A percentile compares a stretch with the other conserved stretches of the same genome.
phyloP scores from a whole-genome alignment of 2,888 invertebrate species.

The Plebejus anna region DNA sequence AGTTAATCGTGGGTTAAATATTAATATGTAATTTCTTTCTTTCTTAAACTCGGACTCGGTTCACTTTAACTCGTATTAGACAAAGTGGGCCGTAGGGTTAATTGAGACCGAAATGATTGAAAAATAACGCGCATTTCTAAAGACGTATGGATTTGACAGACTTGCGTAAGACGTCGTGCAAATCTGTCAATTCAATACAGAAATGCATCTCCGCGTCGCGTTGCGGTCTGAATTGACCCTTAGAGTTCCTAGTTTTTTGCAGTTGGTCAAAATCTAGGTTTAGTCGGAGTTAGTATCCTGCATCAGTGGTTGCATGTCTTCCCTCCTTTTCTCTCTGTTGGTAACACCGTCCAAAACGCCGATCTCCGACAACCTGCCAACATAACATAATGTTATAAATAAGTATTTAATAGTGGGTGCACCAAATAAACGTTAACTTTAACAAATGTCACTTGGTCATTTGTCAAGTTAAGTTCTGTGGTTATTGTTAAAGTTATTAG shows the following conservation, averaged over 20 bases:
- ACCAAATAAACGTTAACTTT: too few species aligned
- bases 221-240: too few species aligned
- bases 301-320: slow-evolving; percentile 72
- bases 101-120: too few species aligned
- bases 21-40: not conserved
- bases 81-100: not conserved
- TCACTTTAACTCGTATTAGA: not conserved
- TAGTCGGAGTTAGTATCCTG: slow-evolving; percentile 52
- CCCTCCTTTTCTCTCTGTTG: slow-evolving; percentile 60
- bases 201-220: too few species aligned
- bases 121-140: too few species aligned
- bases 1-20: not conserved
- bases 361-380: slow-evolving; percentile 64
- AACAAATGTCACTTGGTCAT: too few species aligned
- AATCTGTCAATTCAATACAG: too few species aligned
- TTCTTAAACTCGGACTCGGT: not conserved
- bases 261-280: not conserved
- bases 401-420: too few species aligned
- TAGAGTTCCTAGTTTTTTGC: not conserved
- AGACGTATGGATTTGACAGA: too few species aligned
- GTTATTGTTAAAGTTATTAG: too few species aligned
- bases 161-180: too few species aligned
- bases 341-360: slow-evolving; percentile 66
- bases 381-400: not conserved
- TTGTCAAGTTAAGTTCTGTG: too few species aligned